A percentile compares a stretch with the other conserved stretches of the same genome.
Conservation (phyloP, 1,140 invertebrate species). For the Neoseiulus cucumeris region DNA sequence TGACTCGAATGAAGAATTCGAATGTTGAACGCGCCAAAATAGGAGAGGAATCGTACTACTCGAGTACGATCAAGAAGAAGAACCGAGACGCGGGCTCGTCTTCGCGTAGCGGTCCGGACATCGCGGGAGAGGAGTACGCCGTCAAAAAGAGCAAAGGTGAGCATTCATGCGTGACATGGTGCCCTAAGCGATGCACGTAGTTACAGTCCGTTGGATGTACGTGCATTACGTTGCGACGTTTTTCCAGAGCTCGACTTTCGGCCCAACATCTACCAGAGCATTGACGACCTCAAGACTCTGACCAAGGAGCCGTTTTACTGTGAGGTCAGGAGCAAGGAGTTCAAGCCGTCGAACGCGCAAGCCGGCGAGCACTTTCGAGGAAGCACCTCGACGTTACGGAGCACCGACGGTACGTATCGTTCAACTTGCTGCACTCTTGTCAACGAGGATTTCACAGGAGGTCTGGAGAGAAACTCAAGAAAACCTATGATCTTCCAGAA, state of each 20-base stretch:
- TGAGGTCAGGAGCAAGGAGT: slow-evolving; percentile 39
- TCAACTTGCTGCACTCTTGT: background rate
- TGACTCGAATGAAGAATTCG: background rate
- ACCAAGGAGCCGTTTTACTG: slow-evolving; percentile 59
- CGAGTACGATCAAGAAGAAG: background rate
- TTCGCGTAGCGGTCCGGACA: background rate
- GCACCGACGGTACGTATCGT: slow-evolving; percentile 5
- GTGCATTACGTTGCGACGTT: background rate
- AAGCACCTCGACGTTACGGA: background rate
- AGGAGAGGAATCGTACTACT: background rate
- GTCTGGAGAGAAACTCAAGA: background rate
- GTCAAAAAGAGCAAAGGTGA: slow-evolving; percentile 3
- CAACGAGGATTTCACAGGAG: background rate
- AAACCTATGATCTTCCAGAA: background rate
- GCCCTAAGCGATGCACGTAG: background rate
- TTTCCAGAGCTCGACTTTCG: slow-evolving; percentile 14
- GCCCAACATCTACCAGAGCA: slow-evolving; percentile 49
- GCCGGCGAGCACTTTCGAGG: background rate
- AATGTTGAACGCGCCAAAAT: slow-evolving; percentile 2
- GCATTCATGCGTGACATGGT: background rate
- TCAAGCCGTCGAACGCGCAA: background rate
- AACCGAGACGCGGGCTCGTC: too few species aligned
- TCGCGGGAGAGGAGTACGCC: background rate
- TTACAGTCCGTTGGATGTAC: background rate
- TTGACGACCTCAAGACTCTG: slow-evolving; percentile 45